Base-by-base conservation (phyloP, 1,140 invertebrate species). In the Plectrocnemia conspersa region DNA sequence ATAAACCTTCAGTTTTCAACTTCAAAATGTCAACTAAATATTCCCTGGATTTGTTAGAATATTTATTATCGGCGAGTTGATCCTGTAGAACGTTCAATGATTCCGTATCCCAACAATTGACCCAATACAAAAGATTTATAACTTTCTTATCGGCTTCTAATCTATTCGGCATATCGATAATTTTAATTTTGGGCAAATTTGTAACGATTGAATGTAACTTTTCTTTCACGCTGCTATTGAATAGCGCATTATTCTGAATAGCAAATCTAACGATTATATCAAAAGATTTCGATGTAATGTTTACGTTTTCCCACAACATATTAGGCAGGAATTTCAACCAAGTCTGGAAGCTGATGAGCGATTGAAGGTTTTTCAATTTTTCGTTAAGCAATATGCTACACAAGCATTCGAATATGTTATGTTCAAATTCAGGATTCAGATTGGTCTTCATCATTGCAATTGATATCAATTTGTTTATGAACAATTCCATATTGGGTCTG, bases 251-350 rank as follows among this genome's bases (percentile, higher is more conserved):
- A 49, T 70, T 72, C 24, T 66, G 66, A 27, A 69, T 66, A 19
- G 71, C 69, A 68, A 76, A 74, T 53, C 66, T 66, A 18, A 72
- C 67, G 42, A 76, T 63, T 10, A 74, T 74, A 58, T 75, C 58
- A 35, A 77, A 63, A 18, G 70, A 70, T 62, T 73, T 65, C 6
- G 59, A 40, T 42, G 67, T 67, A 42, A 77, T 57, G 33, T 64
- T 61, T 24, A 67, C 54, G 38, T 55, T 42, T 21, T 68, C 58
- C 22, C 74, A 65, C 27, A 78, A 66, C 41, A 77, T 73, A 54
- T 74, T 66, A 2, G 75, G 71, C 33, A 79, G 61, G 40, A 69
- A 66, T 44, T 64, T 66, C 1, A 77, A 56, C 75, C 76, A 78
- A 18, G 54, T 55, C 45, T 70, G 62, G 64, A 70, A 77, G 33